Evolutionary conservation across 2,797 vertebrate genomes (phyloP), one percentile per base, ranked within the genome.

Genomic region (Etheostoma nigrum): DNA sequence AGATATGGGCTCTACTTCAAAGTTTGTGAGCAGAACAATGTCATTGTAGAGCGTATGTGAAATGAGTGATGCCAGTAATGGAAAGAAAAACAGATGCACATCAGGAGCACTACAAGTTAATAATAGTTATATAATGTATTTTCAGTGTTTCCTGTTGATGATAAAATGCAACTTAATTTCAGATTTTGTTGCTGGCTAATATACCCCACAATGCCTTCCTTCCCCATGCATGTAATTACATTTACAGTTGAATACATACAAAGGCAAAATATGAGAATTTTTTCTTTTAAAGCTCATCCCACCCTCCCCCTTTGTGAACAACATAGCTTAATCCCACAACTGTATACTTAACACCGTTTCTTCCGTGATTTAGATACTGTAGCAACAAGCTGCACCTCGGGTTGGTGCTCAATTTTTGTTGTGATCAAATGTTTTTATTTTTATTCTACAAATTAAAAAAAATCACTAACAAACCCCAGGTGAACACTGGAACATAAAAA

Each of bases 1-100:
- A 85, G 78, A 90, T 84, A 83, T 82, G 72, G 78, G 85, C 79
- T 79, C 52, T 21, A 58, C 55, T 67, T 88, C 66, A 80, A 82
- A 60, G 74, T 85, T 59, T 88, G 72, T 40, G 48, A 81, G 76
- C 42, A 67, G 33, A 88, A 85, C 60, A 81, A 76, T 88, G 82
- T 87, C 81, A 79, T 79, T 67, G 51, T 74, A 63, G 78, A 77
- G 52, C 52, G 27, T 73, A 82, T 81, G 76, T 62, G 72, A 83
- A 86, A 78, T 53, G 36, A 74, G 76, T 72, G 55, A 82, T 64
- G 71, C 40, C 33, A 70, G 51, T 69, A 75, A 79, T 30, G 59
- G 57, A 78, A 68, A 72, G 18, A 72, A 66, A 83, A 85, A 73
- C 59, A 83, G 47, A 85, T 67, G 60, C 36, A 73, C 15, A 11